Evolutionary conservation across 1,140 invertebrate genomes (phyloP).

Genomic region (Apis cerana): DNA sequence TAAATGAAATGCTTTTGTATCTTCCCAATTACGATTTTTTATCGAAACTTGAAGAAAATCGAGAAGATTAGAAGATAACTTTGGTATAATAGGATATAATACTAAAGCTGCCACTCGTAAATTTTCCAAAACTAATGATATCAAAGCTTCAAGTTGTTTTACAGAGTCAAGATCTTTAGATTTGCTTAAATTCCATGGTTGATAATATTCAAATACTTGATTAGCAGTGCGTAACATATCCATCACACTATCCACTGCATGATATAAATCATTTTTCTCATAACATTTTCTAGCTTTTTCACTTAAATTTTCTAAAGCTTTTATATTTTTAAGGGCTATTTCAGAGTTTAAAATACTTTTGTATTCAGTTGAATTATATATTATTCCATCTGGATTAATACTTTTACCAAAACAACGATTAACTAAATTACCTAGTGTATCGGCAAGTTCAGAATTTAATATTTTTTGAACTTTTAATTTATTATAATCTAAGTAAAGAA

Average conservation of each 20-base stretch:
- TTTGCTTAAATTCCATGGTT: conserved; percentile 94
- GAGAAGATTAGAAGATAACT: conserved; percentile 84
- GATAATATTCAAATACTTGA: conserved; percentile 90
- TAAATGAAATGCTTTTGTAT: conserved; percentile 73
- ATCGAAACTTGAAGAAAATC: conserved; percentile 84
- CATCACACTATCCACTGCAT: conserved; percentile 90
- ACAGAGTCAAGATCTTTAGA: conserved; percentile 75
- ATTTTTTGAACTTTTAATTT: conserved; percentile 88
- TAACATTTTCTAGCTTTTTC: conserved; percentile 86
- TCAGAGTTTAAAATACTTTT: conserved; percentile 82
- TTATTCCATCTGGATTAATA: conserved; percentile 90
- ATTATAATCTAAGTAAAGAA: conserved; percentile 89
- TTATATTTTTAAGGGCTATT: conserved; percentile 82
- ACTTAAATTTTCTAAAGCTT: conserved; percentile 80
- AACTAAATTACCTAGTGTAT: conserved; percentile 96
- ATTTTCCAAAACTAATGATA: conserved; percentile 92
- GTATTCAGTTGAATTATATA: conserved; percentile 83
- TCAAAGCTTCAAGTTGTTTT: conserved; percentile 86
- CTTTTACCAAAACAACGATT: conserved; percentile 88
- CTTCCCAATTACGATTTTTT: conserved; percentile 81
- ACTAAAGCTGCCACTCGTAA: conserved; percentile 89
- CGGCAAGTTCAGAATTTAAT: conserved; percentile 95
- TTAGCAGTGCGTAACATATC: conserved; percentile 89
- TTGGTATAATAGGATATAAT: conserved; percentile 92
- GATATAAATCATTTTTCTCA: conserved; percentile 90